Percentiles rank a stretch among this genome's conserved stretches.
phyloP scores from a whole-genome alignment of 1,140 invertebrate species.

The Ips typographus region DNA sequence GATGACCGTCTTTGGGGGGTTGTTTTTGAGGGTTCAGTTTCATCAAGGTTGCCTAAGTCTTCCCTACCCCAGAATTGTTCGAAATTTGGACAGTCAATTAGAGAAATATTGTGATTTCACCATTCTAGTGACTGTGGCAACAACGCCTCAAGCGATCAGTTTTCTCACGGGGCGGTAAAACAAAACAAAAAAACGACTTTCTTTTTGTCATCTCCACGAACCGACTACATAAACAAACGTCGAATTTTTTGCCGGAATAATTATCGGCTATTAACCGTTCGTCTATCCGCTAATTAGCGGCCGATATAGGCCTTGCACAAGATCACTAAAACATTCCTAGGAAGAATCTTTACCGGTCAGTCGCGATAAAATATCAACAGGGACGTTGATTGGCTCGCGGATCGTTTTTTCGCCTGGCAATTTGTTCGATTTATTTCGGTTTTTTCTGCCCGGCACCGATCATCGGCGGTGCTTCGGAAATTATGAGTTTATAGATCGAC shows the following conservation, averaged over 20 bases:
- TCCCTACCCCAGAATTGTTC: too few relatives aligned
- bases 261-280: constrained; percentile 15
- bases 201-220: background rate
- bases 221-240: constrained; percentile 4
- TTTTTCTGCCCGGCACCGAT: constrained; percentile 3
- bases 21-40: background rate
- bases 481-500: constrained; percentile 15
- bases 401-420: constrained; percentile 18
- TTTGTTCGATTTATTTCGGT: constrained; percentile 25
- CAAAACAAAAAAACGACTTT: constrained; percentile 1
- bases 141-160: too few relatives aligned
- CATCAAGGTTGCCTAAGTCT: too few relatives aligned
- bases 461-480: constrained; percentile 11
- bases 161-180: background rate
- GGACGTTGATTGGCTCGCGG: constrained; percentile 15
- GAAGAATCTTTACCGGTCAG: constrained; percentile 19
- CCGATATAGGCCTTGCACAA: constrained; percentile 15
- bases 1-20: background rate
- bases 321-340: constrained; percentile 6
- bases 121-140: too few relatives aligned
- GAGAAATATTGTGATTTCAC: too few relatives aligned
- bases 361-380: constrained; percentile 19
- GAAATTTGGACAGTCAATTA: too few relatives aligned
- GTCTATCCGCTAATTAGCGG: constrained; percentile 18
- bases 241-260: constrained; percentile 20